phyloP scores from a whole-genome alignment of 2,113 vertebrate genomes.

The Synchiropus splendidus region DNA sequence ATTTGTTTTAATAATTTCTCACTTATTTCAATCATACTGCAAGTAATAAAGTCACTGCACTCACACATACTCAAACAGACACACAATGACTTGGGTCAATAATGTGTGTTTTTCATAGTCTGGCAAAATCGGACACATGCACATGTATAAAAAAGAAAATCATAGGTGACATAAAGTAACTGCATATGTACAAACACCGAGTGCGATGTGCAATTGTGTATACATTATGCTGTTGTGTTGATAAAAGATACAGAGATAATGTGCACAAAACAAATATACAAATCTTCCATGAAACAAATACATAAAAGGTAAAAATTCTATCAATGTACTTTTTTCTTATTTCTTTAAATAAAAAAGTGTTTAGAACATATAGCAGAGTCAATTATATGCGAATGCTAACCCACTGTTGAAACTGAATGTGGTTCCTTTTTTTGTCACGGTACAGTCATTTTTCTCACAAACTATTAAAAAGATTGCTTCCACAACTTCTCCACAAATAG shows the following conservation, averaged over 20 bases:
- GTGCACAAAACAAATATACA: slow-evolving; percentile 59
- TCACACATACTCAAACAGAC: slow-evolving; percentile 41
- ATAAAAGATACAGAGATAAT: slow-evolving; percentile 63
- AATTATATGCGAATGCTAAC: too few relatives aligned
- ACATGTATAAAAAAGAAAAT: slow-evolving; percentile 56
- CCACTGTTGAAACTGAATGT: too few relatives aligned
- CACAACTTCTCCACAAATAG: too few relatives aligned
- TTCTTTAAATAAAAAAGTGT: slow-evolving; percentile 1
- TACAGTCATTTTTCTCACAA: too few relatives aligned
- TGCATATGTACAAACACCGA: slow-evolving; percentile 71
- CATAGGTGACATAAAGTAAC: slow-evolving; percentile 55
- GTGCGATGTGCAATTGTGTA: slow-evolving; percentile 73
- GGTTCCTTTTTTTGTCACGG: too few relatives aligned
- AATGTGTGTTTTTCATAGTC: slow-evolving; percentile 48
- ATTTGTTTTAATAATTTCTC: not conserved
- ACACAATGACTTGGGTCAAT: slow-evolving; percentile 42
- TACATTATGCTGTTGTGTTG: slow-evolving; percentile 66
- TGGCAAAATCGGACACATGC: slow-evolving; percentile 65
- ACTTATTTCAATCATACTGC: slow-evolving; percentile 40
- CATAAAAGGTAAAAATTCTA: slow-evolving; percentile 28
- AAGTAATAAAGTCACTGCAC: slow-evolving; percentile 28
- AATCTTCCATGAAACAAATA: slow-evolving; percentile 45
- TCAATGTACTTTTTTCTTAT: slow-evolving; percentile 27
- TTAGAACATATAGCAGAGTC: too few relatives aligned
- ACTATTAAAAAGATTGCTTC: too few relatives aligned